These are phyloP conservation scores for Selenia dentaria DNA, from an alignment of 2,888 invertebrate genomes.

Conservation along the genomic window DNA sequence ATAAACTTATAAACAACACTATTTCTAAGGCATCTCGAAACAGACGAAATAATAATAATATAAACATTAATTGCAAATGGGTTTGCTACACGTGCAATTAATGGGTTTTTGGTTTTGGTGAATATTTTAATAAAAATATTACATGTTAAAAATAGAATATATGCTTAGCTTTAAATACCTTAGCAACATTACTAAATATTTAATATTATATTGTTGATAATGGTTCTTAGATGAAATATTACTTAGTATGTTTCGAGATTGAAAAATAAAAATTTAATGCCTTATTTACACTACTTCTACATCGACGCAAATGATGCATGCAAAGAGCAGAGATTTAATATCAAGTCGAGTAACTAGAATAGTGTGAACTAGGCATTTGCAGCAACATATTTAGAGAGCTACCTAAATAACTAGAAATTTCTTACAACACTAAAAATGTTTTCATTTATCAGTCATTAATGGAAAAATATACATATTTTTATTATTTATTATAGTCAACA, in stretches of 20 bases:
- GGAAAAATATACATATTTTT: constrained; percentile 46
- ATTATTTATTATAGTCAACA: constrained; percentile 39
- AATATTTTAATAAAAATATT: not conserved
- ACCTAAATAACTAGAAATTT: constrained; percentile 51
- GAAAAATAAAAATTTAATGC: not conserved
- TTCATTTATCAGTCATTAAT: constrained; percentile 48
- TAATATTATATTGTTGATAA: too few species aligned
- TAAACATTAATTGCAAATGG: too few species aligned
- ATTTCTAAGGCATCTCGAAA: constrained; percentile 27
- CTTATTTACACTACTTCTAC: not conserved
- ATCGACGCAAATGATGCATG: too few species aligned
- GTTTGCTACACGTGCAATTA: too few species aligned
- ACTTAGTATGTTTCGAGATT: constrained; percentile 2
- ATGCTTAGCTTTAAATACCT: too few species aligned
- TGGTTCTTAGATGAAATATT: not conserved
- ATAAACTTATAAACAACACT: constrained; percentile 24
- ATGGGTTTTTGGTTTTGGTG: too few species aligned
- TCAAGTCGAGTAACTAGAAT: not conserved
- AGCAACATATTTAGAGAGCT: constrained; percentile 63
- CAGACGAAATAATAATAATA: constrained; percentile 15
- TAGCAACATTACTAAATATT: too few species aligned
- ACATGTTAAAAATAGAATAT: not conserved
- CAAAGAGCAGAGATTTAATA: too few species aligned
- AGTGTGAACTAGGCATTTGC: constrained; percentile 9
- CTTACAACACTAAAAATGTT: constrained; percentile 31